Conservation (phyloP, 2,888 invertebrate genomes). For the Lepidonotus clava region DNA sequence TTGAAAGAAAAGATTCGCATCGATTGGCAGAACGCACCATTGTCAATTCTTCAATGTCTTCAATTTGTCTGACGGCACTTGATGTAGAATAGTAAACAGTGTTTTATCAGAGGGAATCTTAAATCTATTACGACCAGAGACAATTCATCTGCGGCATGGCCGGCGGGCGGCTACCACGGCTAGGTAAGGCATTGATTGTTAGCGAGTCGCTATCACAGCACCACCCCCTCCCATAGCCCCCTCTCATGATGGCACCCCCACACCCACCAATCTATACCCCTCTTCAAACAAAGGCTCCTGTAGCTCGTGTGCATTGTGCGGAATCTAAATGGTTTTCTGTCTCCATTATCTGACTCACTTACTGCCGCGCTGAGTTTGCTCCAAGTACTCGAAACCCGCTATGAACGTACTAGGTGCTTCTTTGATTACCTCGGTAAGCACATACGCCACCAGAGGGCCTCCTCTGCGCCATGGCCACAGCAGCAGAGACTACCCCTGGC, state of each 20-base stretch:
- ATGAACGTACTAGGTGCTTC: neutral
- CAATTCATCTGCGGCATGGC: neutral
- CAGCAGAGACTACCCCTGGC: too few relatives aligned
- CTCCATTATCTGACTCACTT: neutral
- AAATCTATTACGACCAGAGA: slow-evolving; percentile 11
- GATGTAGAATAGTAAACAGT: slow-evolving; percentile 37
- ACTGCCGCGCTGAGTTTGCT: neutral
- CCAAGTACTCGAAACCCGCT: neutral
- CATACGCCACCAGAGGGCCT: too few relatives aligned
- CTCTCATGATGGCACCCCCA: too few relatives aligned
- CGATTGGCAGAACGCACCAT: slow-evolving; percentile 14
- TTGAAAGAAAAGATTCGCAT: slow-evolving; percentile 31
- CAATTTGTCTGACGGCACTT: slow-evolving; percentile 50
- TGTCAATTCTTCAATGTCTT: slow-evolving; percentile 41
- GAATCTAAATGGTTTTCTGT: slow-evolving; percentile 21
- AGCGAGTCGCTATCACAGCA: neutral
- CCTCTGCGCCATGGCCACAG: too few relatives aligned
- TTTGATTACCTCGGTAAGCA: neutral
- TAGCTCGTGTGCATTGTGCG: neutral
- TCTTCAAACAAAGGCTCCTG: neutral
- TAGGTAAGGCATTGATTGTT: slow-evolving; percentile 20
- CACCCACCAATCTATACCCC: neutral
- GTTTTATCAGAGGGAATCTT: slow-evolving; percentile 29
- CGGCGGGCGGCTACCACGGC: neutral
- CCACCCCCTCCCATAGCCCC: too few relatives aligned